Base-by-base conservation (phyloP, 2,797 vertebrate genomes). In the Perodicticus potto region DNA sequence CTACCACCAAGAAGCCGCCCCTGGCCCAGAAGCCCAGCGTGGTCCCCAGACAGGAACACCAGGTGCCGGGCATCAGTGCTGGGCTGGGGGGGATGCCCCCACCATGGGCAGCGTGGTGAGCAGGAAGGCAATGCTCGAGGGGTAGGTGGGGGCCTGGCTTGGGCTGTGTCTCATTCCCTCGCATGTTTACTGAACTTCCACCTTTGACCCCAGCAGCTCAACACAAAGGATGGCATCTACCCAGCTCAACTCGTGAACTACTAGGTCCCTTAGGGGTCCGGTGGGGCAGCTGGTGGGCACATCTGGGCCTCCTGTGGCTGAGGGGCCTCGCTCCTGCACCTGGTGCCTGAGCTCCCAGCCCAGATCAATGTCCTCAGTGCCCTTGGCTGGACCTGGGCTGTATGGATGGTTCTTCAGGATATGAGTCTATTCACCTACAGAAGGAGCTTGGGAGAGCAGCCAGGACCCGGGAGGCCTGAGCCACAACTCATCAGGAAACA, bases 21-120 rank as follows among this genome's bases (percentile, higher is more conserved):
- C 78, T 99, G 65, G 99, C 99, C 63, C 99, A 99, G 98, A 99
- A 99, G 95, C 99, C 99, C 27, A 98, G 70, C n/a, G 40, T 98
- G 0, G 96, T 92, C 43, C 97, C 98, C 29, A 99, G 99, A 98
- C 97, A 93, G 34, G 97, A 94, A 32, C 85, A 86, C 3, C 97
- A 98, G 97, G 98, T 98, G 91, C 92, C 5, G 0, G 9, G 27
- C 1, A 0, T 37, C 27, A 3, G 40, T 3, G 1, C 20, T 0
- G 43, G 81, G 77, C 11, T 2, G 7, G 19, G 32, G 34, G 3
- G 37, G 32, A 53, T 53, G 49, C 49, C 49, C 49, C 49, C 23
- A 14, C 2, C 7, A 7, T 0, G 3, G 23, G 65, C 32, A 14
- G 32, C 49, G 16, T 53, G 49, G 49, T 53, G 49, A 53, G 49